Base-by-base conservation (phyloP, 2,888 invertebrate species). In the Exephanes ischioxanthus region DNA sequence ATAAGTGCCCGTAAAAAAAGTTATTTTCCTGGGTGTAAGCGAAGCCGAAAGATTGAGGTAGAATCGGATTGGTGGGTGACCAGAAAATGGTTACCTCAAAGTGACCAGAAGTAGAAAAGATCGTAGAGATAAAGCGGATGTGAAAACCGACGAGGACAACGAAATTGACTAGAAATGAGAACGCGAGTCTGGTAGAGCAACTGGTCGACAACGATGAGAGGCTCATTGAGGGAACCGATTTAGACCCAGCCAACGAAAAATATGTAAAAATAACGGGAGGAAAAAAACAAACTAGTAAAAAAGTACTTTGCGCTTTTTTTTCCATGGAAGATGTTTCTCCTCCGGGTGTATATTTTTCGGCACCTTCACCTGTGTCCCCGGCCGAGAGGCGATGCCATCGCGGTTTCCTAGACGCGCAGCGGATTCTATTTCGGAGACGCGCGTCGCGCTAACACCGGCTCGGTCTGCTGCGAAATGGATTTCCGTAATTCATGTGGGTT, bases 371-470 rank as follows among this genome's bases (percentile, higher is more conserved):
- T 81, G 80, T 72, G 51, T 80, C 53, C 76, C n/a, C 67, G 76
- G 58, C 80, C 26, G 72, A 19, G 11, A 6, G 26, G 41, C 76
- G 78, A 71, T 76, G 76, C 77, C 80, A 71, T 61, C 61, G 58
- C 58, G 11, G 75, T 71, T 70, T 58, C 30, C 33, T 61, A 53
- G 53, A 77, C 84, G 80, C 72, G 61, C 61, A 73, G 77, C 80
- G 61, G 22, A 61, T 77, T 77, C 84, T 84, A 84, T 84, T 84
- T 84, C 45, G 61, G 75, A 77, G 33, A 58, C 77, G 77, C 80
- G 77, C 80, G 80, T 61, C 45, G 63, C 48, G 63, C 79, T 5
- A 75, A 70, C 76, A 51, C 58, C 55, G 51, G 48, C 51, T 72
- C 41, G 58, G 51, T 51, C 48, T 19, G 37, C 41, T 53, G 84